Conservation (phyloP, 2,113 vertebrate species). For the Naja naja region DNA sequence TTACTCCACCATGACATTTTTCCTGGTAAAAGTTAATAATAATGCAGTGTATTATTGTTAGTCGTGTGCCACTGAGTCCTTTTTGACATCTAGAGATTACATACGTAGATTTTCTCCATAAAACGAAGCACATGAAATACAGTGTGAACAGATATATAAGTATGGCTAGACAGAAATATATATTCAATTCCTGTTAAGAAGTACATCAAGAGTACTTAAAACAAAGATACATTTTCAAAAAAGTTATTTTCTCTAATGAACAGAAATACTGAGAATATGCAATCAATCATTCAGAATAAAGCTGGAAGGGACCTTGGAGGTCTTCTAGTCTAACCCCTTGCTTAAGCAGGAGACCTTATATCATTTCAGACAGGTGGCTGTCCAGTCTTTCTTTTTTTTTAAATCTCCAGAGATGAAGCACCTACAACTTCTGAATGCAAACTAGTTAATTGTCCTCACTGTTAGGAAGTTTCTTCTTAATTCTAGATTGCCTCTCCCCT, state of each 20-base stretch:
- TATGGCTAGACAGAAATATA: neutral
- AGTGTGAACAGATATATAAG: neutral
- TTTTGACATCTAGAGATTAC: neutral
- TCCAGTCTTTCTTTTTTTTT: too few species aligned
- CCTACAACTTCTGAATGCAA: neutral
- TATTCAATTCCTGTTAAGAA: neutral
- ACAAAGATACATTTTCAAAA: neutral
- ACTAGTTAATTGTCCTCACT: too few species aligned
- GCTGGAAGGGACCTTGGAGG: too few species aligned
- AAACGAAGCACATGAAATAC: neutral
- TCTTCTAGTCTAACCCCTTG: too few species aligned
- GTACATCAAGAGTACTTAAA: neutral
- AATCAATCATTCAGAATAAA: neutral
- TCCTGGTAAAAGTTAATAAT: neutral
- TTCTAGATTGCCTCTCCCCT: too few species aligned
- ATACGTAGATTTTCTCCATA: neutral
- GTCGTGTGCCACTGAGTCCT: neutral
- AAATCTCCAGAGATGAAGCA: neutral
- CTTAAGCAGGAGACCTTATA: too few species aligned
- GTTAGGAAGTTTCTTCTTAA: too few species aligned
- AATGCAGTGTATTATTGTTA: neutral
- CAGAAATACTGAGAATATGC: neutral
- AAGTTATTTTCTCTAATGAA: neutral
- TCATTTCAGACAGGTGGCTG: neutral
- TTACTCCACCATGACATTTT: neutral